These are phyloP conservation scores for Felis chaus DNA, from an alignment of 2,113 vertebrate species.

Conservation along the genomic window DNA sequence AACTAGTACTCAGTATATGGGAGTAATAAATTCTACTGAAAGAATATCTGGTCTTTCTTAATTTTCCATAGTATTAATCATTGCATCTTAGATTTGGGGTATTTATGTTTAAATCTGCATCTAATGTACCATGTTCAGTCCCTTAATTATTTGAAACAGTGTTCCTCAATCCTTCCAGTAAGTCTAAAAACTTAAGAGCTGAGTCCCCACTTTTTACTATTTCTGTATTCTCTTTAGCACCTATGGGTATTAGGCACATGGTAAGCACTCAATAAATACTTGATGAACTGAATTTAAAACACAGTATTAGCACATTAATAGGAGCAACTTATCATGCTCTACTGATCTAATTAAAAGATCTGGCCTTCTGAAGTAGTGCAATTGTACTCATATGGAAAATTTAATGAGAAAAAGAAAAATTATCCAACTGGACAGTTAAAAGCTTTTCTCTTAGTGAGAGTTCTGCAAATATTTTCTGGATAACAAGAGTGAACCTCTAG, in stretches of 20 bases:
- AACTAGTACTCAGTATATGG: constrained; percentile 4
- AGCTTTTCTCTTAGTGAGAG: constrained; percentile 54
- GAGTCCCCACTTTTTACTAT: constrained; percentile 31
- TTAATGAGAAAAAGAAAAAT: constrained; percentile 80
- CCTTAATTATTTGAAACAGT: not conserved
- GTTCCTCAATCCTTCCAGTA: not conserved
- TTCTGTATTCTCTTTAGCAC: constrained; percentile 46
- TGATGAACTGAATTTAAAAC: constrained; percentile 77
- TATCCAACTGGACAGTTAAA: constrained; percentile 68
- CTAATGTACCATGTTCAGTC: not conserved
- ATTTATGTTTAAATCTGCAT: constrained; percentile 41
- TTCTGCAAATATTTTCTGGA: constrained; percentile 68
- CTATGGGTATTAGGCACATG: constrained; percentile 36
- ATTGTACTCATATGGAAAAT: constrained; percentile 67
- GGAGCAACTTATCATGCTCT: constrained; percentile 63
- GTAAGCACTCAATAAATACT: constrained; percentile 72
- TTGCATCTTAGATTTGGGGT: not conserved
- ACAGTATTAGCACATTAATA: constrained; percentile 74
- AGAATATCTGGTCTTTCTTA: constrained; percentile 1
- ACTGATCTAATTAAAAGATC: constrained; percentile 77
- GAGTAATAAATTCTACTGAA: not conserved
- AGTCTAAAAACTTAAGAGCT: constrained; percentile 16
- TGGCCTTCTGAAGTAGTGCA: constrained; percentile 67
- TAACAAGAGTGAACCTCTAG: constrained; percentile 48
- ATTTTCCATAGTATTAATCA: constrained; percentile 21